Evolutionary conservation across 1,140 invertebrate genomes (phyloP), one percentile per base, ranked within the genome.

Genomic region (Lordiphosa stackelbergi): DNA sequence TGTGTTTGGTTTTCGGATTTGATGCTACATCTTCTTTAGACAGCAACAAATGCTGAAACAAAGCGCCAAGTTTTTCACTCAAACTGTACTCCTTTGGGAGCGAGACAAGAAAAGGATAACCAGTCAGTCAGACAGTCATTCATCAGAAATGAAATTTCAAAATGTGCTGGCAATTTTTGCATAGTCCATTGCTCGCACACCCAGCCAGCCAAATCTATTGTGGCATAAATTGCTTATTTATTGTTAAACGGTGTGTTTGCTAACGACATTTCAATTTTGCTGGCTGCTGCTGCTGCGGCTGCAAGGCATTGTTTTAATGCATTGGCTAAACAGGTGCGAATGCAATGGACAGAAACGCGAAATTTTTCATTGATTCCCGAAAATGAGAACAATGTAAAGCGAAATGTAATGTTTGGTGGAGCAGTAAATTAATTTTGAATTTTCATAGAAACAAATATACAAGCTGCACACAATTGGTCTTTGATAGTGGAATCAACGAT

Each of bases 181-280:
- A 69, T 78, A 60, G 66, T 52, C 65, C 47, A 36, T 35, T 46
- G 28, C 54, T 62, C 37, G 48, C 54, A 42, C 48, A 54, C 37
- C 28, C 28, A 31, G 13, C 28, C 28, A 31, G 13, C n/a, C 7
- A 38, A 49, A 13, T 40, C 58, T 47, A 49, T 66, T 73, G 73
- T 57, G 51, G 46, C 64, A 69, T 81, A 81, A 81, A 83, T 81
- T 83, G 77, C 63, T 71, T 83, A 81, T 81, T 81, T 81, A 83
- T 81, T 81, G 77, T 81, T 81, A 73, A 81, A 79, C 77, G 71
- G 74, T 66, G 54, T 66, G 72, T 66, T 77, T 70, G 66, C 66
- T 54, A 81, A 69, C 72, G 65, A 65, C 72, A 75, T 75, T 75
- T 75, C 40, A 53, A 45, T 58, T 63, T 61, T 36, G 22, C 19